These are phyloP conservation scores for Meganola albula DNA, from an alignment of 2,888 invertebrate genomes.

Conservation along the genomic window DNA sequence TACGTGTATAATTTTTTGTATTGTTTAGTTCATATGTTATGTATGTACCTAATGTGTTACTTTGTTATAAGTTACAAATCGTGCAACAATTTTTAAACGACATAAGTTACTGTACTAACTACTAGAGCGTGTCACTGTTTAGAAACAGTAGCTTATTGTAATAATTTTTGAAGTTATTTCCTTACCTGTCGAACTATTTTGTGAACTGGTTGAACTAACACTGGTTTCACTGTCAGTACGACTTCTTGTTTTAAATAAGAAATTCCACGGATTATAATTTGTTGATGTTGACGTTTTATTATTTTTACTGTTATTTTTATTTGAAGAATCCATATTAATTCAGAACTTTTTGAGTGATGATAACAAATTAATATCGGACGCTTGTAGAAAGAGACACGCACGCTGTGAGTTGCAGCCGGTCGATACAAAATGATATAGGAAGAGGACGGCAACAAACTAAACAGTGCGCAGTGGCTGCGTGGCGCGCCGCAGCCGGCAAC, in stretches of 20 bases:
- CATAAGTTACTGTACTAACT: slow-evolving; percentile 1
- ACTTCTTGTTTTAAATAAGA: slow-evolving; percentile 56
- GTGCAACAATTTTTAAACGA: too few species aligned
- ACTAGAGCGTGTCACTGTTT: not conserved
- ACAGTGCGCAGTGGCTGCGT: slow-evolving; percentile 37
- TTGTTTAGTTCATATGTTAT: too few species aligned
- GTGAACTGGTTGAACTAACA: slow-evolving; percentile 43
- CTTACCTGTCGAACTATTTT: slow-evolving; percentile 55
- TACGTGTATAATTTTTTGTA: slow-evolving; percentile 2
- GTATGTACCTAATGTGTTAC: too few species aligned
- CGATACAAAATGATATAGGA: slow-evolving; percentile 53
- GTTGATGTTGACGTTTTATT: slow-evolving; percentile 38
- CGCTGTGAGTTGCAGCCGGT: slow-evolving; percentile 39
- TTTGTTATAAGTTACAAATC: too few species aligned
- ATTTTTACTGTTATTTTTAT: slow-evolving; percentile 43
- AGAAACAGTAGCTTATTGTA: not conserved
- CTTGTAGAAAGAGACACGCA: too few species aligned
- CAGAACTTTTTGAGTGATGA: slow-evolving; percentile 15
- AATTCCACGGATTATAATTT: slow-evolving; percentile 63
- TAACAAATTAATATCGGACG: slow-evolving; percentile 5
- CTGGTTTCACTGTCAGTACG: slow-evolving; percentile 69
- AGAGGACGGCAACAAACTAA: slow-evolving; percentile 40
- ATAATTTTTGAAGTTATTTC: slow-evolving; percentile 1
- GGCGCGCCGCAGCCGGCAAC: too few species aligned
- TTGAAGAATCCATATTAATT: slow-evolving; percentile 52